phyloP scores from a whole-genome alignment of 2,888 invertebrate species.

The Hydrotaea diabolus region DNA sequence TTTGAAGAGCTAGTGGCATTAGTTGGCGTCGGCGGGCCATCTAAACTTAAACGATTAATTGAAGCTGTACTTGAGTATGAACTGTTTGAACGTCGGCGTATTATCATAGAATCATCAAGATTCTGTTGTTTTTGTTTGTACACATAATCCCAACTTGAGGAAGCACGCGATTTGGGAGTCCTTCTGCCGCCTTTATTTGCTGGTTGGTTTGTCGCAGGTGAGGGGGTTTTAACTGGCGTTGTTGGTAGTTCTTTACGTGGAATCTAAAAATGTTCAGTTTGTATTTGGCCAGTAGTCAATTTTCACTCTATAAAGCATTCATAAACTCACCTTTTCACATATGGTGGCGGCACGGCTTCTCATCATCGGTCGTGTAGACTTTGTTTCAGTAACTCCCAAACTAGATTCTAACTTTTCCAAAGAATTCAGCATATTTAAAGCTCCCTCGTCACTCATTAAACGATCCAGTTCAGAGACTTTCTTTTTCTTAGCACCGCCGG shows the following conservation, averaged over 20 bases:
- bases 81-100: constrained; percentile 91
- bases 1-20: constrained; percentile 43
- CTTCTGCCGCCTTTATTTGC: constrained; percentile 68
- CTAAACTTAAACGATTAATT: constrained; percentile 84
- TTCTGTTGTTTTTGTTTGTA: constrained; percentile 83
- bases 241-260: constrained; percentile 55
- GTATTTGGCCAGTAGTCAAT: background rate
- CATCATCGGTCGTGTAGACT: constrained; percentile 74
- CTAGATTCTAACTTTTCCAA: constrained; percentile 82
- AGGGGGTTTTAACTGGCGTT: constrained; percentile 56
- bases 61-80: constrained; percentile 89
- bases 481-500: constrained; percentile 78
- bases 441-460: constrained; percentile 91
- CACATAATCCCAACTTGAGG: constrained; percentile 83
- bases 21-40: constrained; percentile 63
- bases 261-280: constrained; percentile 40
- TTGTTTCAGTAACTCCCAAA: constrained; percentile 56
- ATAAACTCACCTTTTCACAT: constrained; percentile 72
- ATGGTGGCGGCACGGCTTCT: constrained; percentile 76
- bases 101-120: constrained; percentile 89
- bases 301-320: background rate
- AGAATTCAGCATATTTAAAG: constrained; percentile 91
- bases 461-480: constrained; percentile 88
- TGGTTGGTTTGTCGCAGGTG: constrained; percentile 47
- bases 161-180: constrained; percentile 69